Base-by-base conservation (phyloP, 2,888 invertebrate species). In the Nasonovia ribisnigri region DNA sequence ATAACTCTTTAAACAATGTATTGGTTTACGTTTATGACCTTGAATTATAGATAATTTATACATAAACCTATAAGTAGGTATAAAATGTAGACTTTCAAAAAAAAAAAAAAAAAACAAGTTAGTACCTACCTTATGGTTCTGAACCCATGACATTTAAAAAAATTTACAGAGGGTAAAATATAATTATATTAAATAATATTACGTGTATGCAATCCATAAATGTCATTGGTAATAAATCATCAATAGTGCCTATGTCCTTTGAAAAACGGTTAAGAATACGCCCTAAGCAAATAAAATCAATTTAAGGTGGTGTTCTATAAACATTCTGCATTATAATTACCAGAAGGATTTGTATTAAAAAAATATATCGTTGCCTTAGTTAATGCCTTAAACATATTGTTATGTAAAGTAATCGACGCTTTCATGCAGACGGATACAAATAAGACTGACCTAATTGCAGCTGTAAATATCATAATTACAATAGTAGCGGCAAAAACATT, bases 261-360 rank as follows among this genome's bases (percentile, higher is more conserved):
- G 98, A 98, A 96, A 99, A 98, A 51, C 99, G 96, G 96, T 98
- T 98, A 89, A 99, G 96, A 95, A 99, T 97, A 88, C 98, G 96
- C 24, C 97, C 97, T 96, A 95, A 95, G 95, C 54, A 51, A 46
- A 46, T 13, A 46, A 11, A 29, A 43, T 1, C 10, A 86, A 86
- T 29, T 29, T 48, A n/a, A 43, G 13, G n/a, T n/a, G 13, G 1
- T 48, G 3, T 43, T 36, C 13, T 29, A 86, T 29, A 46, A 86
- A 1, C 1, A n/a, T 46, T 26, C 13, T 11, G 5, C 46, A 86
- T 29, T 86, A 24, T 86, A 29, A 94, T 96, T 96, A 96, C 98
- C 98, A 0, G 97, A 97, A 0, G 98, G 98, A 96, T 98, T 99
- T 8, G 97, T 97, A 95, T 98, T 98, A 96, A 99, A 99, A 96